These are phyloP conservation scores for Hassar affinis DNA, from an alignment of 2,113 vertebrate genomes.

Conservation along the genomic window DNA sequence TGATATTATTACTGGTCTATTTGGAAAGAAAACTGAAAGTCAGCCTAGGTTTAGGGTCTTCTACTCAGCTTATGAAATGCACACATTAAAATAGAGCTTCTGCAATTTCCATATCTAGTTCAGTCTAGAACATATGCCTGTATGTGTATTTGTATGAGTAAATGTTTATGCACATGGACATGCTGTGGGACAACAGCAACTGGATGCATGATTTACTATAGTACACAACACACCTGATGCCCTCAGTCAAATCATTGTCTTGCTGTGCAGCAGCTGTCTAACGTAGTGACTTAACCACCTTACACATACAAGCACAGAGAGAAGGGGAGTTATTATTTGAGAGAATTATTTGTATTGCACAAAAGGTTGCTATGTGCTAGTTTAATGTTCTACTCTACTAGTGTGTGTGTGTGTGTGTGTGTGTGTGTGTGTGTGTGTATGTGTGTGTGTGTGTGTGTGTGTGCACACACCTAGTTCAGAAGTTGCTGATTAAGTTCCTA, in stretches of 20 bases:
- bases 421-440: not conserved
- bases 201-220: not conserved
- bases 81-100: constrained; percentile 1
- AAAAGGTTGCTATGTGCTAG: not conserved
- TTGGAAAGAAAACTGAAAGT: not conserved
- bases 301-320: not conserved
- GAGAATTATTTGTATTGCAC: not conserved
- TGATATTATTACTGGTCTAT: not conserved
- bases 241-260: not conserved
- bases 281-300: not conserved
- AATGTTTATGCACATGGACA: not conserved
- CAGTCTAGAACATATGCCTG: not conserved
- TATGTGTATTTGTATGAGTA: constrained; percentile 12
- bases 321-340: not conserved
- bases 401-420: not conserved
- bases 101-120: not conserved
- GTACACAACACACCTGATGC: constrained; percentile 10
- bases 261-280: not conserved
- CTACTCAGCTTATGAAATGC: not conserved
- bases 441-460: constrained; percentile 1
- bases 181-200: not conserved
- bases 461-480: not conserved
- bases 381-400: not conserved
- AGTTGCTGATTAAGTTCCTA: not conserved
- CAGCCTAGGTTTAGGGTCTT: not conserved